Percentiles rank a stretch among this genome's conserved stretches.
phyloP scores from a whole-genome alignment of 2,888 invertebrate species.

The Epistrophella euchroma region DNA sequence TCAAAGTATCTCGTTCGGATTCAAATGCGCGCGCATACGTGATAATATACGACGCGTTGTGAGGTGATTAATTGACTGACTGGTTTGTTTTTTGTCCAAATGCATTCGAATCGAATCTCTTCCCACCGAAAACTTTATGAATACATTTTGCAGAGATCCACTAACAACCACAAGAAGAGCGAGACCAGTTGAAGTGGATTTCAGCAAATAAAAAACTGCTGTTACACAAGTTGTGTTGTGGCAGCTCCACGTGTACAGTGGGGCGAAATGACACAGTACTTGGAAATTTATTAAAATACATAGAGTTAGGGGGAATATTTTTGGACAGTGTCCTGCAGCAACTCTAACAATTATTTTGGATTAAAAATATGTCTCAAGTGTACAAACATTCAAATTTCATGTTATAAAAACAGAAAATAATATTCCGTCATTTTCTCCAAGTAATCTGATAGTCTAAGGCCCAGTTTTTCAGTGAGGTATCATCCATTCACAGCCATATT shows the following conservation, averaged over 20 bases:
- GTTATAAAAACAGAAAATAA: no score
- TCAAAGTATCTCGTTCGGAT: background rate
- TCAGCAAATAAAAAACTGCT: background rate
- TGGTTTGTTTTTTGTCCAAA: constrained; percentile 1
- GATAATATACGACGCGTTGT: constrained; percentile 31
- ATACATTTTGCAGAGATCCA: constrained; percentile 28
- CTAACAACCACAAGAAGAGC: constrained; percentile 3
- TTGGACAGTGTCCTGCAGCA: no score
- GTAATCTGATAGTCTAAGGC: no score
- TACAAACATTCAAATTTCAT: no score
- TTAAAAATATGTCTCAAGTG: no score
- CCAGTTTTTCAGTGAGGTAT: no score
- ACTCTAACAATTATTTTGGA: no score
- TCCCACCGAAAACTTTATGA: constrained; percentile 6
- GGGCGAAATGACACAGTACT: background rate
- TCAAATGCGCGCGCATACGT: constrained; percentile 16
- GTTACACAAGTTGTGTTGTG: constrained; percentile 19
- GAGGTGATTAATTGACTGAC: constrained; percentile 29
- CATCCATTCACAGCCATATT: no score
- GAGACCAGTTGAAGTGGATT: background rate
- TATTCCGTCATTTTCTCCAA: no score
- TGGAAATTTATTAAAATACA: background rate
- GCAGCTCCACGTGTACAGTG: background rate
- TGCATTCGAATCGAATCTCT: constrained; percentile 18
- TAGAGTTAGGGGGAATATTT: no score